phyloP scores from a whole-genome alignment of 92 coral and sea anemone genomes.

The Chrysogorgia sp. region DNA sequence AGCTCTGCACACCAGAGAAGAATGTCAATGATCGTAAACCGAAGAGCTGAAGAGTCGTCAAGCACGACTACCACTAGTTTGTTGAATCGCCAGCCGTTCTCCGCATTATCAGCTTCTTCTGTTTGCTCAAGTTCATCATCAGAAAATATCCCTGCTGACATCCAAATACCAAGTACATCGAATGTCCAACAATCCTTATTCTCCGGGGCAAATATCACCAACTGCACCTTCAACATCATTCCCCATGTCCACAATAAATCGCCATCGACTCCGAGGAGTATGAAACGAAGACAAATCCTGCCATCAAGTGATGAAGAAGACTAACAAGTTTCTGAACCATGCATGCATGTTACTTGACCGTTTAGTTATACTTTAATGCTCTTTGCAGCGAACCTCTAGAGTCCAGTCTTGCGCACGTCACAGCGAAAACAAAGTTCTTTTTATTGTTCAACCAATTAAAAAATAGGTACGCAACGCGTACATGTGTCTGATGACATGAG shows the following conservation, averaged over 20 bases:
- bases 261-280: slow-evolving; percentile 2
- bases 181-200: slow-evolving; percentile 39
- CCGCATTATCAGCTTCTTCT: background rate
- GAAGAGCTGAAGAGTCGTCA: too few relatives aligned
- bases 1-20: slow-evolving; percentile 41
- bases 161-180: background rate
- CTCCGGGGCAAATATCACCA: slow-evolving; percentile 48
- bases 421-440: too few relatives aligned
- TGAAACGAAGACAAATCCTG: slow-evolving; percentile 18
- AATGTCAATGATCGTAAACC: slow-evolving; percentile 51
- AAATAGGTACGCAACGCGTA: too few relatives aligned
- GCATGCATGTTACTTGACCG: too few relatives aligned
- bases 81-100: background rate
- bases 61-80: too few relatives aligned
- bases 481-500: too few relatives aligned
- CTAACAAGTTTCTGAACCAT: too few relatives aligned
- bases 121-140: background rate
- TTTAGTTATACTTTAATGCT: too few relatives aligned
- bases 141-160: background rate
- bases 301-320: slow-evolving; percentile 55
- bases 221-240: slow-evolving; percentile 52
- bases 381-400: too few relatives aligned
- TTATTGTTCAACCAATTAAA: too few relatives aligned
- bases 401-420: too few relatives aligned
- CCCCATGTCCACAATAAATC: slow-evolving; percentile 27